phyloP scores from a whole-genome alignment of 1,140 invertebrate species.

The Triops cancriformis region DNA sequence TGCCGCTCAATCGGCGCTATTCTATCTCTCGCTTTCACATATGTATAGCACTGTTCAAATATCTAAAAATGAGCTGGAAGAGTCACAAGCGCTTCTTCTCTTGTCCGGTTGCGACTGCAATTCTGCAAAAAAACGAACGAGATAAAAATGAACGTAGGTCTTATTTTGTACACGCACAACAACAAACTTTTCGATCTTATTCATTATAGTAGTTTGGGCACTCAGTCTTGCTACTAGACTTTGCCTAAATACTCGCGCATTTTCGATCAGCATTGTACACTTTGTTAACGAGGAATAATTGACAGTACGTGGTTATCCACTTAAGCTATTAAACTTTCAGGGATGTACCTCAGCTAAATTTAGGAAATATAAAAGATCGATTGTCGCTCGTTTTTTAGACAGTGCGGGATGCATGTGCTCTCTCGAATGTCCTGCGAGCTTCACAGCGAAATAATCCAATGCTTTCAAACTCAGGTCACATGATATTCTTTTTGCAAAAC shows the following conservation, averaged over 20 bases:
- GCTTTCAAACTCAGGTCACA: no score
- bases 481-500: no score
- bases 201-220: no score
- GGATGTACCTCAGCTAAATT: neutral
- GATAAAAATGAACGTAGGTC: neutral
- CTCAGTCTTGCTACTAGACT: no score
- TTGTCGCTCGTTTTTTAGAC: neutral
- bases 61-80: conserved; percentile 53
- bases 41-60: neutral
- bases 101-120: conserved; percentile 51
- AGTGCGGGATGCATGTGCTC: neutral
- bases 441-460: no score
- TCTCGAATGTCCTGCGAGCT: no score
- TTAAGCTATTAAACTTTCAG: neutral
- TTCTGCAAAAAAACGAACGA: conserved; percentile 43
- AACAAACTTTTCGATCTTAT: no score
- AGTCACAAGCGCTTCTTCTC: conserved; percentile 56
- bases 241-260: no score
- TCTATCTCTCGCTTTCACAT: no score
- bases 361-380: neutral
- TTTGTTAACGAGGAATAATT: neutral
- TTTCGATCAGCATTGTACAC: neutral
- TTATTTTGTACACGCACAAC: no score
- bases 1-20: no score
- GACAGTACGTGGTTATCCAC: conserved; percentile 1